Conservation (phyloP, 2,797 vertebrate species). For the Alca torda region DNA sequence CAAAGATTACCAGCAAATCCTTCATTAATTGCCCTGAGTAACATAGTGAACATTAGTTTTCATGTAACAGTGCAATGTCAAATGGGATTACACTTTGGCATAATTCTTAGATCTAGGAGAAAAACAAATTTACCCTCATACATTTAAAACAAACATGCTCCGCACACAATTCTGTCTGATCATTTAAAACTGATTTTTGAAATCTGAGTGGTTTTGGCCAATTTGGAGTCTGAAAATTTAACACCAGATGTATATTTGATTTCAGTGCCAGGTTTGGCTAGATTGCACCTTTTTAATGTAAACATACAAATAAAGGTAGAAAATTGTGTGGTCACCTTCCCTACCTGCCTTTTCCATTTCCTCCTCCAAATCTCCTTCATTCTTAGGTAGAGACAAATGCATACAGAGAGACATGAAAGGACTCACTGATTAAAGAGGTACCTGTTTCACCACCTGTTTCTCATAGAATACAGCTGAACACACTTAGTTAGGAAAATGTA, state of each 20-base stretch:
- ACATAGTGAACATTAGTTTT: not conserved
- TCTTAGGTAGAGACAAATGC: not conserved
- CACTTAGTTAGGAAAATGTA: not conserved
- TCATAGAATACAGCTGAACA: not conserved
- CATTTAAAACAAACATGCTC: not conserved
- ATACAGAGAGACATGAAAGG: not conserved
- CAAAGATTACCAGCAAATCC: not conserved
- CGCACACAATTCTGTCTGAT: not conserved
- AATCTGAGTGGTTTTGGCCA: not conserved
- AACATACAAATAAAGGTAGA: not conserved
- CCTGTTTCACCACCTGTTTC: not conserved
- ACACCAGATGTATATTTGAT: not conserved
- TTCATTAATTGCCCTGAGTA: not conserved
- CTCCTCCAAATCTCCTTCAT: not conserved
- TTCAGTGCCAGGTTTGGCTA: not conserved
- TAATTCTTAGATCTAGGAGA: not conserved
- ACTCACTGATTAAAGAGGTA: not conserved
- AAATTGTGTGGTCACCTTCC: not conserved
- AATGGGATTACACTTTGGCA: not conserved
- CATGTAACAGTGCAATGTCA: not conserved
- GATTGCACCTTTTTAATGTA: not conserved
- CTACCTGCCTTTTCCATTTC: not conserved
- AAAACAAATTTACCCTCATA: not conserved
- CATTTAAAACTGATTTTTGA: not conserved
- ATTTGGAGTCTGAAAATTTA: not conserved